Evolutionary conservation across 2,797 vertebrate genomes (phyloP).

Genomic region (Hemitrygon akajei): DNA sequence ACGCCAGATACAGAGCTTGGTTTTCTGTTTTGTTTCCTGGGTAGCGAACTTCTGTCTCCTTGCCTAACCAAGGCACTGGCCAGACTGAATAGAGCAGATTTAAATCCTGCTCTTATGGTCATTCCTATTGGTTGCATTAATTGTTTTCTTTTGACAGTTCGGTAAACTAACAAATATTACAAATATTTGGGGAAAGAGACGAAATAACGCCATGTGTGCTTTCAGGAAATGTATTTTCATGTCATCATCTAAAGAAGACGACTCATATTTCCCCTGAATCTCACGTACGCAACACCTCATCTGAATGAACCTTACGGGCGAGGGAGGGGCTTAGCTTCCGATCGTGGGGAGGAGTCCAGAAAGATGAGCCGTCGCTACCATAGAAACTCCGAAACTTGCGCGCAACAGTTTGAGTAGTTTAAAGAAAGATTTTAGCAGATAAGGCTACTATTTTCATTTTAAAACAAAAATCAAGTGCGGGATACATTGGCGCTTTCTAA

Average conservation of each 20-base stretch:
- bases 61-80: background rate
- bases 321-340: background rate
- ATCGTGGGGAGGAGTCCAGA: background rate
- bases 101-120: background rate
- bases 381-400: background rate
- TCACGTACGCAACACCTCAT: background rate
- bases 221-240: too few relatives aligned
- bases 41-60: background rate
- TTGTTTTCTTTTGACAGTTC: background rate
- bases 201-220: too few relatives aligned
- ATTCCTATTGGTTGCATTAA: background rate
- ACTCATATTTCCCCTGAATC: too few relatives aligned
- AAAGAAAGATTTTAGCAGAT: background rate
- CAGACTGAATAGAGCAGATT: background rate
- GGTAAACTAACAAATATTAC: background rate
- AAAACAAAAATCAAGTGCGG: background rate
- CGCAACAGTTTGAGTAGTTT: background rate
- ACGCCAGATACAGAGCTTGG: background rate
- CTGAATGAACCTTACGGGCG: background rate
- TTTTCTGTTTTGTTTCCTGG: background rate
- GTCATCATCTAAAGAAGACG: too few relatives aligned
- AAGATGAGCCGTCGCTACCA: background rate
- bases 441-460: background rate
- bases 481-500: too few relatives aligned
- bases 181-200: too few relatives aligned